phyloP scores from a whole-genome alignment of 2,797 vertebrate genomes.

The Lophotriccus pileatus region DNA sequence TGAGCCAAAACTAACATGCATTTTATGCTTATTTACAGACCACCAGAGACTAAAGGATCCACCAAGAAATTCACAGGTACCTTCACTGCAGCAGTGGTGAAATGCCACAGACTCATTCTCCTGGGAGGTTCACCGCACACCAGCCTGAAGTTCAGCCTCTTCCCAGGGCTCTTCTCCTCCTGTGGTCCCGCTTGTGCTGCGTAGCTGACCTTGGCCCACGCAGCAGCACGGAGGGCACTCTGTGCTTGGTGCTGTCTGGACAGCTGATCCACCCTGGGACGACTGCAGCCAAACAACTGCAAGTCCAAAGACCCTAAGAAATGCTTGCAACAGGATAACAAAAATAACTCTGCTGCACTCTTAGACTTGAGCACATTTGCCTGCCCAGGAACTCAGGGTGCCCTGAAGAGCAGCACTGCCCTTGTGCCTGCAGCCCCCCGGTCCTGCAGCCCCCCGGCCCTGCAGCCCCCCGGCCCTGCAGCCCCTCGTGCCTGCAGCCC shows the following conservation, averaged over 20 bases:
- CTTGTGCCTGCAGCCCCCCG: neutral
- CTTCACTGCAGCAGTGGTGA: neutral
- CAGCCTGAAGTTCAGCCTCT: neutral
- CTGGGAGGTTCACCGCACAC: neutral
- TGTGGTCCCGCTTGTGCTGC: neutral
- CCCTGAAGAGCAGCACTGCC: neutral
- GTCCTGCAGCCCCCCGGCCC: neutral
- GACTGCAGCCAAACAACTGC: neutral
- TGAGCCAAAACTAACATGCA: slow-evolving; percentile 67
- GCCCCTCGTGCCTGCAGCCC: neutral
- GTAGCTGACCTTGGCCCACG: neutral
- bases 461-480: neutral
- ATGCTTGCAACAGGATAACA: neutral
- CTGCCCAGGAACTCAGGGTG: neutral
- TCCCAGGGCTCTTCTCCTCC: neutral
- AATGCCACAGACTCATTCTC: neutral
- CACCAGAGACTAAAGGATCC: slow-evolving; percentile 66
- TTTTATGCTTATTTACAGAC: slow-evolving; percentile 71
- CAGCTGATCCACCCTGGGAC: neutral
- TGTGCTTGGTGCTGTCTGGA: neutral
- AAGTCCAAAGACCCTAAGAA: neutral
- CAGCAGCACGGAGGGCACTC: neutral
- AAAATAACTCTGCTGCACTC: neutral
- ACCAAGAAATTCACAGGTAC: slow-evolving; percentile 55
- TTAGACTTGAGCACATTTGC: neutral